Evolutionary conservation across 2,113 vertebrate species (phyloP), one percentile per base, ranked within the genome.

Genomic region (Thalassarche chlororhynchos): DNA sequence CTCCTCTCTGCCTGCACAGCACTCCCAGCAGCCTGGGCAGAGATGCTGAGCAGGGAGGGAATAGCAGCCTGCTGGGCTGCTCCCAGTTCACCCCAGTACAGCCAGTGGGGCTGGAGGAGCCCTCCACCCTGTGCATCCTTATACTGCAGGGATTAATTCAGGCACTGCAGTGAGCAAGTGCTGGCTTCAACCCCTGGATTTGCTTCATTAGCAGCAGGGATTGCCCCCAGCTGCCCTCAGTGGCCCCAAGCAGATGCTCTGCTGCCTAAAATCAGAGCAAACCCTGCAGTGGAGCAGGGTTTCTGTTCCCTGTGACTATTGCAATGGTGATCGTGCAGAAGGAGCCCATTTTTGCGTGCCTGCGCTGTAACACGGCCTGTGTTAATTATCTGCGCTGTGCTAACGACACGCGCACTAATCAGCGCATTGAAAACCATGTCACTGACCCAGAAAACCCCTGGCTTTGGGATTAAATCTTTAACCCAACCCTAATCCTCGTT

Each of bases 391-490:
- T 12, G 20, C 2, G 81, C 91, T 12, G 82, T 0, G 14, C 87
- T 95, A 88, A 87, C 8, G 15, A 83, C 47, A n/a, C 26, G 1
- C 3, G 12, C 26, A 7, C 89, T 87, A 34, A 93, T 91, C 74
- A 7, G 78, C 3, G 3, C 75, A 5, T 69, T 14, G 72, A 47
- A 88, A 95, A 94, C 79, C 83, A 4, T 92, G 95, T 82, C 96
- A 86, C 21, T 3, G 55, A 96, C 95, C 96, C 93, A 97, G 95
- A 93, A 97, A 94, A 32, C 44, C 68, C 87, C 40, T 15, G 4
- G 93, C 85, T 34, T 34, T 4, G 62, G 85, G 93, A 94, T 97
- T 95, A 93, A 74, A 77, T 92, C 93, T 89, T 82, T 72, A 69
- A 57, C 75, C 46, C 90, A 75, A 10, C 51, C 31, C 80, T 95